phyloP scores from a whole-genome alignment of 2,113 vertebrate species.

The Oryzias melastigma region DNA sequence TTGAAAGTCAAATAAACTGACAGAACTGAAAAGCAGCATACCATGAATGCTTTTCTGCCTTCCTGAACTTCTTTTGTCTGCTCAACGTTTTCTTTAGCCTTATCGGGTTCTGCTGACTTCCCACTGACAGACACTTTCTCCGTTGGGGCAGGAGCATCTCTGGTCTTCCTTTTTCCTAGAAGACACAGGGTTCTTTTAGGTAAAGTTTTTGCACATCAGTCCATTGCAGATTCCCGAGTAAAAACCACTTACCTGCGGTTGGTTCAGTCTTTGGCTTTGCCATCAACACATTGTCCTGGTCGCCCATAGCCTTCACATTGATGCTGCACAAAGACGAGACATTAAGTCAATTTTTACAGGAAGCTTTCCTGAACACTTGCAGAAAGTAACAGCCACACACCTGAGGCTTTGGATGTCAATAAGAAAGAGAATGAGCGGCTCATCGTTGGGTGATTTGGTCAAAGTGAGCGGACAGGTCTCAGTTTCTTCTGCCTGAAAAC shows the following conservation, averaged over 20 bases:
- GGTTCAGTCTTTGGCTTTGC: slow-evolving; percentile 16
- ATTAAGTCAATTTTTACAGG: not conserved
- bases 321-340: slow-evolving; percentile 57
- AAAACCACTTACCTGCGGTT: slow-evolving; percentile 42
- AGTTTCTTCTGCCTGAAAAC: slow-evolving; percentile 65
- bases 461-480: slow-evolving; percentile 63
- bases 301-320: slow-evolving; percentile 59
- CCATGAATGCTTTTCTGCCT: slow-evolving; percentile 8
- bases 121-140: rapidly evolving
- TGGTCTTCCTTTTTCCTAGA: slow-evolving; percentile 41
- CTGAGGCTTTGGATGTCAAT: slow-evolving; percentile 60
- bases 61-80: not conserved
- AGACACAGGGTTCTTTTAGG: not conserved
- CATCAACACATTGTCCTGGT: slow-evolving; percentile 61
- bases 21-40: slow-evolving; percentile 12
- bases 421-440: slow-evolving; percentile 75
- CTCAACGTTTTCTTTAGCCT: rapidly evolving
- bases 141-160: rapidly evolving
- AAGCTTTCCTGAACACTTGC: not conserved
- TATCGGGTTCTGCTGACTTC: rapidly evolving
- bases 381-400: slow-evolving; percentile 65
- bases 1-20: not conserved
- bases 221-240: not conserved
- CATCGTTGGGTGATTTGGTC: slow-evolving; percentile 42
- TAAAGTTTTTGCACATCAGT: not conserved